Conservation (phyloP, 1,140 invertebrate genomes). For the Subanguina moxae region DNA sequence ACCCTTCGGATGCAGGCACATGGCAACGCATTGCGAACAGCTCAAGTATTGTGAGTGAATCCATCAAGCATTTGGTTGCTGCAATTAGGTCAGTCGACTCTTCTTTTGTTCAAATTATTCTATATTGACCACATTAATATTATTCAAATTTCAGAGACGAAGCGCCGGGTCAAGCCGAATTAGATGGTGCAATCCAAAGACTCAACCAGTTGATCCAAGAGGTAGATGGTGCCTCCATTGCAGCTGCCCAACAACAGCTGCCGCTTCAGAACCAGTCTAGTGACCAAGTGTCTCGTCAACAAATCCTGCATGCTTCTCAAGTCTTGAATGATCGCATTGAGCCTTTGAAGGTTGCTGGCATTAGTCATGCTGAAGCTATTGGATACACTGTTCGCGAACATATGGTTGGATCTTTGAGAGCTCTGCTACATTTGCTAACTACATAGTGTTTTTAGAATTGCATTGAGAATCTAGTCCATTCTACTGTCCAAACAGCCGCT, state of each 20-base stretch:
- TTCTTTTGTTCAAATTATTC: constrained; percentile 54
- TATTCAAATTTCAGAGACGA: constrained; percentile 68
- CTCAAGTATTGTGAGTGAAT: constrained; percentile 89
- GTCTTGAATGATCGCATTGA: constrained; percentile 45
- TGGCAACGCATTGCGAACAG: constrained; percentile 88
- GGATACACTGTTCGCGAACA: constrained; percentile 81
- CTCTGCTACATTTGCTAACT: background rate
- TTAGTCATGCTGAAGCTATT: constrained; percentile 84
- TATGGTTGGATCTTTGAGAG: constrained; percentile 55
- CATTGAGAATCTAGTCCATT: constrained; percentile 77
- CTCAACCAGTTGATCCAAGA: constrained; percentile 75
- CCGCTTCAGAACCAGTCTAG: constrained; percentile 13
- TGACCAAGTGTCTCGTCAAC: constrained; percentile 53
- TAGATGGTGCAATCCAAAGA: constrained; percentile 76
- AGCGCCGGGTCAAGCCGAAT: constrained; percentile 89
- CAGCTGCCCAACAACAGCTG: constrained; percentile 66
- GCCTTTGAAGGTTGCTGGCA: constrained; percentile 72
- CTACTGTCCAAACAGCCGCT: constrained; percentile 75
- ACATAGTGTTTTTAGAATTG: constrained; percentile 62
- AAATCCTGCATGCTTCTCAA: constrained; percentile 54
- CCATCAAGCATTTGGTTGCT: constrained; percentile 76
- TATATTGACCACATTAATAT: too few relatives aligned
- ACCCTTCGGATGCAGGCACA: constrained; percentile 81
- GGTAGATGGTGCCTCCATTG: constrained; percentile 79
- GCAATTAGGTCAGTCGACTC: constrained; percentile 27